Evolutionary conservation across 1,140 invertebrate genomes (phyloP).

Genomic region (Hetaerina americana): DNA sequence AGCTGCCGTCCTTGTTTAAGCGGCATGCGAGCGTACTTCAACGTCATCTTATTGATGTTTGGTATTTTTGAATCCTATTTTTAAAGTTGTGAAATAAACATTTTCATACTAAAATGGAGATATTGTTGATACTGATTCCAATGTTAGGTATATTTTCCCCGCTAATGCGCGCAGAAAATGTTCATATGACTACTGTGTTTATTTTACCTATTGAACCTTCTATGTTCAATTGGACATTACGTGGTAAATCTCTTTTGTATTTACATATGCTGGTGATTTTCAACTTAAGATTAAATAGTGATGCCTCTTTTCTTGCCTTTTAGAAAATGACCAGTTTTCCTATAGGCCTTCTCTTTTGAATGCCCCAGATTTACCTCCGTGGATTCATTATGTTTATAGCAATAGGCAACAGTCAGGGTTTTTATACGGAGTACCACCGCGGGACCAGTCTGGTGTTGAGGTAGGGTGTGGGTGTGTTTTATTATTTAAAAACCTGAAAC

Average conservation of each 20-base stretch:
- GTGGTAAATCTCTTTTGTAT: slow-evolving; percentile 26
- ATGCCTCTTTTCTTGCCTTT: slow-evolving; percentile 3
- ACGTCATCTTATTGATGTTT: no score
- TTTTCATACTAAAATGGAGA: no score
- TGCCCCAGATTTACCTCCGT: slow-evolving; percentile 66
- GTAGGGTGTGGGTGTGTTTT: no score
- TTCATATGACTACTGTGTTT: slow-evolving; percentile 34
- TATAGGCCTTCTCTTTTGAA: slow-evolving; percentile 51
- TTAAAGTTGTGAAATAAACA: no score
- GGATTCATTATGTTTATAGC: slow-evolving; percentile 71
- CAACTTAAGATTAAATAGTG: no score
- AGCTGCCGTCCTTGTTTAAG: no score
- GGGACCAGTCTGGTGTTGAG: slow-evolving; percentile 36
- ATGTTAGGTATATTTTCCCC: no score
- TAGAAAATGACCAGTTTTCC: slow-evolving; percentile 39
- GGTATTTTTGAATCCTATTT: no score
- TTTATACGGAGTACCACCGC: slow-evolving; percentile 64
- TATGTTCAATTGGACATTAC: slow-evolving; percentile 33
- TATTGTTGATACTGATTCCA: no score
- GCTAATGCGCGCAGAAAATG: slow-evolving; percentile 28
- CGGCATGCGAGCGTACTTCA: no score
- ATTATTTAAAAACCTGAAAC: no score
- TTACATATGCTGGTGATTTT: slow-evolving; percentile 12
- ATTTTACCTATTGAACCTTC: slow-evolving; percentile 33
- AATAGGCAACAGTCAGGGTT: slow-evolving; percentile 55